Conservation (phyloP, 2,113 vertebrate species). For the Tauraco erythrolophus region DNA sequence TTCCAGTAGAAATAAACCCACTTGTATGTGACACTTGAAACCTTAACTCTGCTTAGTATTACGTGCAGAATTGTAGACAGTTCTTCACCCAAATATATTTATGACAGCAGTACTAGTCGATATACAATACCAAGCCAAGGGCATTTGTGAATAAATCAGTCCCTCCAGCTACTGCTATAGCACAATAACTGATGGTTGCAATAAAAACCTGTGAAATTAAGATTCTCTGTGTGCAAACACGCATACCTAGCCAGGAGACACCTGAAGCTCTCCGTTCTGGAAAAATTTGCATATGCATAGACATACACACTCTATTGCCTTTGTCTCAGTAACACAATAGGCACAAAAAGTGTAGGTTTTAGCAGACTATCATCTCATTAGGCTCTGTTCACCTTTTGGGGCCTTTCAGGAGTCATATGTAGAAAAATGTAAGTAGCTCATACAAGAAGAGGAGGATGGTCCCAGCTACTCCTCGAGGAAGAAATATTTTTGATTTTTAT, state of each 20-base stretch:
- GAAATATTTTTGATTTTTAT: neutral
- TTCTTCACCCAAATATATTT: conserved; percentile 54
- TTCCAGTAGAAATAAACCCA: conserved; percentile 50
- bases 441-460: neutral
- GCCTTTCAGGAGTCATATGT: neutral
- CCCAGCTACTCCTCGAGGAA: neutral
- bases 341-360: neutral
- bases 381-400: neutral
- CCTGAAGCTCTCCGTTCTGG: neutral
- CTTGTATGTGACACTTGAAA: conserved; percentile 56
- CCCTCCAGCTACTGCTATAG: conserved; percentile 7
- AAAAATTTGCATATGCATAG: neutral
- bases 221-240: conserved; percentile 6
- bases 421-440: neutral
- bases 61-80: neutral
- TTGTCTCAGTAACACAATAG: neutral
- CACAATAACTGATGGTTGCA: conserved; percentile 28
- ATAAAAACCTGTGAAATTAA: conserved; percentile 59
- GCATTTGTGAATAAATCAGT: conserved; percentile 42
- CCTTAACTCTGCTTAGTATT: conserved; percentile 48
- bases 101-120: conserved; percentile 28
- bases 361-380: fast-evolving
- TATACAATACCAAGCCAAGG: conserved; percentile 51
- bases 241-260: neutral
- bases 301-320: neutral